Conservation (phyloP, 2,797 vertebrate genomes). For the Spizella passerina region DNA sequence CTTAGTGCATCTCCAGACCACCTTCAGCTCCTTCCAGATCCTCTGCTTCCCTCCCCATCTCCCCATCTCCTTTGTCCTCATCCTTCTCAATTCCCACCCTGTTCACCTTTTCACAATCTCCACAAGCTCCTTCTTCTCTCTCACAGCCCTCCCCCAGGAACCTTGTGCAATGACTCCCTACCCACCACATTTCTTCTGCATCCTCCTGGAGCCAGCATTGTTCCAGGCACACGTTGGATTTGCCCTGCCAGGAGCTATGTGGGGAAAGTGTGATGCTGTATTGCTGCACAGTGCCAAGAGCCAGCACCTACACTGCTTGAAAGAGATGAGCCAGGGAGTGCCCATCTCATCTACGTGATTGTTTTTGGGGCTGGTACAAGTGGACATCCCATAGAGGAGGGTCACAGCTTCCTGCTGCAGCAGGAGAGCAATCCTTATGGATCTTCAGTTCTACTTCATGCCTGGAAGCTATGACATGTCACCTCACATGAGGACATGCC, state of each 20-base stretch:
- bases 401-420: neutral
- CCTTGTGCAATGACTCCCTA: neutral
- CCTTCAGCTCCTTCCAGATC: neutral
- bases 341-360: neutral
- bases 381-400: neutral
- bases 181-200: neutral
- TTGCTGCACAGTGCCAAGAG: neutral
- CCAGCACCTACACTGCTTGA: neutral
- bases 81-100: neutral
- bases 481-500: neutral
- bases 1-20: neutral
- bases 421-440: neutral
- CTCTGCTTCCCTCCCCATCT: neutral
- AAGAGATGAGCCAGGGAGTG: neutral
- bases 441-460: neutral
- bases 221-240: neutral
- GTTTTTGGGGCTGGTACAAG: neutral
- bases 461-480: neutral
- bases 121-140: neutral
- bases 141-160: neutral
- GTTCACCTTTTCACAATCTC: neutral
- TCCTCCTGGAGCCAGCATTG: neutral
- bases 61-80: rapidly evolving
- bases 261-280: neutral
- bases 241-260: neutral